These are phyloP conservation scores for Calliopum simillimum DNA, from an alignment of 2,888 invertebrate genomes.

Conservation along the genomic window DNA sequence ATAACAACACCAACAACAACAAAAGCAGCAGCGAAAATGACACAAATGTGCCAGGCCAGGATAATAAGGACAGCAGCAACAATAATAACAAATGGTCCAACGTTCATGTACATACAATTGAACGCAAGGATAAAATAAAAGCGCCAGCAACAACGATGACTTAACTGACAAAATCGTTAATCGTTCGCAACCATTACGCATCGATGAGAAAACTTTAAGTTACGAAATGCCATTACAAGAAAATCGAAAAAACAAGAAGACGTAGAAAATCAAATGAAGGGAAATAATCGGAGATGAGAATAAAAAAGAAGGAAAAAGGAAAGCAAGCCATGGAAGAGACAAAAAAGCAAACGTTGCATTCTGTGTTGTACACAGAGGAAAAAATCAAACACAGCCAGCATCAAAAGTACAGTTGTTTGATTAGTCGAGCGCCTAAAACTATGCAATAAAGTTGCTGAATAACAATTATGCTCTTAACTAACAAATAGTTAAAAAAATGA, in stretches of 20 bases:
- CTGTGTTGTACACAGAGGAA: no score
- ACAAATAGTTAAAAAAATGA: no score
- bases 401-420: no score
- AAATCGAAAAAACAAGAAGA: background rate
- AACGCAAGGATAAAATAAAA: conserved; percentile 11
- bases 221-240: background rate
- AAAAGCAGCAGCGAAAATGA: background rate
- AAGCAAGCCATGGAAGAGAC: background rate
- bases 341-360: no score
- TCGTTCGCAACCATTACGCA: conserved; percentile 25
- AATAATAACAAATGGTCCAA: background rate
- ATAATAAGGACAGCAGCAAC: conserved; percentile 1
- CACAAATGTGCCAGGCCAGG: background rate
- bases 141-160: background rate
- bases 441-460: no score
- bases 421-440: no score
- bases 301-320: conserved; percentile 35
- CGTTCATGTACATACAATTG: no score
- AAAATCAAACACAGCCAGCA: no score
- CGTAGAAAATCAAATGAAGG: background rate
- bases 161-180: conserved; percentile 21
- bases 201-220: background rate
- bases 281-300: background rate
- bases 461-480: no score
- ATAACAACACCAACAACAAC: background rate